Percentiles rank a stretch among this genome's conserved stretches.
Evolutionary conservation across 2,888 invertebrate species (phyloP).

Genomic region (Torymus texanus): DNA sequence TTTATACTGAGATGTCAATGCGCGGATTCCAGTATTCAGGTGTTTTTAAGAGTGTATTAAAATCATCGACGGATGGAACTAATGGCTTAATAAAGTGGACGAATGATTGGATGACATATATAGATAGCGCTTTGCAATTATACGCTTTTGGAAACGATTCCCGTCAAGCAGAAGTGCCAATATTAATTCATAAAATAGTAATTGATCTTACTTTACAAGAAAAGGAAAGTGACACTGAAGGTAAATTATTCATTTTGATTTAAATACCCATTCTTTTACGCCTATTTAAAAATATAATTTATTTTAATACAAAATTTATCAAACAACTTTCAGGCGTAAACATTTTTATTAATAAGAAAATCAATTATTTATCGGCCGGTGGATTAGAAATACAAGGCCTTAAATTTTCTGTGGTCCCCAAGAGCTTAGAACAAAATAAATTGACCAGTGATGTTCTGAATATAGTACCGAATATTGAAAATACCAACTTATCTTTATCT

Average conservation of each 20-base stretch:
- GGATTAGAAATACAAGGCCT: constrained; percentile 79
- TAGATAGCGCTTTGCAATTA: constrained; percentile 83
- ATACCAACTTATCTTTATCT: constrained; percentile 12
- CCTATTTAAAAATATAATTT: background rate
- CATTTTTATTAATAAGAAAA: constrained; percentile 63
- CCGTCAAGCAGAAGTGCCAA: constrained; percentile 77
- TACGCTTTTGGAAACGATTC: constrained; percentile 75
- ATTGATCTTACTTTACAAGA: constrained; percentile 76
- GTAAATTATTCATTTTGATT: background rate
- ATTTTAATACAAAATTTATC: background rate
- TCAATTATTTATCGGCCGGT: constrained; percentile 75
- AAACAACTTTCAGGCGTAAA: constrained; percentile 33
- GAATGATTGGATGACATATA: constrained; percentile 81
- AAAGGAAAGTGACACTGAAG: constrained; percentile 1
- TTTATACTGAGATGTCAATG: constrained; percentile 75
- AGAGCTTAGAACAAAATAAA: constrained; percentile 25
- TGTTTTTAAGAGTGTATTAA: constrained; percentile 76
- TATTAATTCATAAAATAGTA: constrained; percentile 77
- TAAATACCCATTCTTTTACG: background rate
- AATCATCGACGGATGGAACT: constrained; percentile 73
- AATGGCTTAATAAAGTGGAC: constrained; percentile 77
- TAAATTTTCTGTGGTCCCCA: constrained; percentile 67
- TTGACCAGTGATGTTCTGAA: constrained; percentile 10
- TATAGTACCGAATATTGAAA: constrained; percentile 29
- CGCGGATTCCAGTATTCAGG: constrained; percentile 77